Evolutionary conservation across 2,113 vertebrate genomes (phyloP).

Genomic region (Recurvirostra avosetta): DNA sequence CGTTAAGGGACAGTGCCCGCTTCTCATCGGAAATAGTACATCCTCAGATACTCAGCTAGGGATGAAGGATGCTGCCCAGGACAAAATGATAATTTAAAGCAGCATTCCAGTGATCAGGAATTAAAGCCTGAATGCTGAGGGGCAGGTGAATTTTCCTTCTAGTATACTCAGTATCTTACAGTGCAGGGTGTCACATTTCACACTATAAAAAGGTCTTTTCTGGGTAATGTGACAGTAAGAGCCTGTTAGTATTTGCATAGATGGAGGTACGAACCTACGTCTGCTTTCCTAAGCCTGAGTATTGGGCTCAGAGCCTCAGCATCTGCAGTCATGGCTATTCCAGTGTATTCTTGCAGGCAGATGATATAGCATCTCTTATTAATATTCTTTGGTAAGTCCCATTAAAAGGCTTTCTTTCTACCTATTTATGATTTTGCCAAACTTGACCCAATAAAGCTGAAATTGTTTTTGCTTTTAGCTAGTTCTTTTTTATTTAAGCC

Average conservation of each 20-base stretch:
- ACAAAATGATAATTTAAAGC: background rate
- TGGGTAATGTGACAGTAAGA: background rate
- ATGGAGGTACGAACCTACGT: background rate
- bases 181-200: background rate
- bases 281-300: background rate
- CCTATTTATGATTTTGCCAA: background rate
- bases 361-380: background rate
- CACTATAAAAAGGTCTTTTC: background rate
- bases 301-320: background rate
- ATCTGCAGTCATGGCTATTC: background rate
- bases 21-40: background rate
- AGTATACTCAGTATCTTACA: background rate
- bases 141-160: background rate
- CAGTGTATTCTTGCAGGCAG: background rate
- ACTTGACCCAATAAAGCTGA: background rate
- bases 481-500: background rate
- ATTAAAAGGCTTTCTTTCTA: background rate
- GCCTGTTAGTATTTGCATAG: background rate
- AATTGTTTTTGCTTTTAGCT: background rate
- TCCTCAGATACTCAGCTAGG: background rate
- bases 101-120: background rate
- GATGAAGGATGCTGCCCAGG: background rate
- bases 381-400: background rate
- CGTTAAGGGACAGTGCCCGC: background rate
- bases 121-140: background rate